Evolutionary conservation across 2,113 vertebrate genomes (phyloP).

Genomic region (Pitta sordida): DNA sequence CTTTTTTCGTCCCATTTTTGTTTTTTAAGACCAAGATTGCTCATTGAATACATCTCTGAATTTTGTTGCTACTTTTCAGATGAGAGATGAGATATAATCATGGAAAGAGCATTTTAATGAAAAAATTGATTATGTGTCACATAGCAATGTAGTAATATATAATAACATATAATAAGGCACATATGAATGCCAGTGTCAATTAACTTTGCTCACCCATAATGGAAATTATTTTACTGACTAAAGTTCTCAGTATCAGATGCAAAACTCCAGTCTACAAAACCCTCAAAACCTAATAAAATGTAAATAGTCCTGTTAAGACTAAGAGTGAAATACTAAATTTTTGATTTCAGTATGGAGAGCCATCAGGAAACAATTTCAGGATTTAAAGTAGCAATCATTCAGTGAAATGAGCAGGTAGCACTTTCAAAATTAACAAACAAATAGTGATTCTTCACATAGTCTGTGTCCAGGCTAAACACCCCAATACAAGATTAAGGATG

Average conservation of each 20-base stretch:
- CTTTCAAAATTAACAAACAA: not conserved
- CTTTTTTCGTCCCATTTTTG: not conserved
- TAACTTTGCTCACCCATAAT: not conserved
- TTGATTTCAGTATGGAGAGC: not conserved
- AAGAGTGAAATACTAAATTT: not conserved
- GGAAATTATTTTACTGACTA: not conserved
- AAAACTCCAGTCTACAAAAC: not conserved
- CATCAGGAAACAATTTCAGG: not conserved
- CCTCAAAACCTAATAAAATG: not conserved
- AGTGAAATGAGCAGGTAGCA: not conserved
- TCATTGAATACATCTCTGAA: not conserved
- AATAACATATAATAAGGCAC: not conserved
- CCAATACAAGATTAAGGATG: not conserved
- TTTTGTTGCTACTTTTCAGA: not conserved
- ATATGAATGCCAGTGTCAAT: not conserved
- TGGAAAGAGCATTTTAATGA: not conserved
- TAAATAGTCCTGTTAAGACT: not conserved
- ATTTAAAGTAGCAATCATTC: not conserved
- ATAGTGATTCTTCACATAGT: not conserved
- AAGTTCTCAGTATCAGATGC: not conserved
- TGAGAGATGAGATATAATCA: not conserved
- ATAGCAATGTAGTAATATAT: no score
- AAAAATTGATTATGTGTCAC: not conserved
- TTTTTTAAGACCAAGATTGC: not conserved
- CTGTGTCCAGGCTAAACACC: not conserved